Conservation (phyloP, 2,113 vertebrate species). For the Phrynocephalus versicolor region DNA sequence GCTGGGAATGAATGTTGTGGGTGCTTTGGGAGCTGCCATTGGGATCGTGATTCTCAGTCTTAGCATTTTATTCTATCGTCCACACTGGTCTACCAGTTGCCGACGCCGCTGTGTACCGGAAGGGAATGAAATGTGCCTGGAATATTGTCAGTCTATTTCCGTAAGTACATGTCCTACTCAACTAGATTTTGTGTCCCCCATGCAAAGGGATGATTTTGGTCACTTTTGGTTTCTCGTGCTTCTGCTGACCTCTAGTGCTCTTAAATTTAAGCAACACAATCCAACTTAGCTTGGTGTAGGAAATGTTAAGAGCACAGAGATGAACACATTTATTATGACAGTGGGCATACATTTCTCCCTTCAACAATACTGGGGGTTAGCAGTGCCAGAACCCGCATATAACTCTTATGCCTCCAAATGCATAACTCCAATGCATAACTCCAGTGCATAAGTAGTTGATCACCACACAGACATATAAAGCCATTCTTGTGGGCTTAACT, state of each 20-base stretch:
- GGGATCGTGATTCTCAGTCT: background rate
- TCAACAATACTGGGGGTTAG: too few relatives aligned
- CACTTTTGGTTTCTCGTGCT: background rate
- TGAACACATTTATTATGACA: too few relatives aligned
- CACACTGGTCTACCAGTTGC: background rate
- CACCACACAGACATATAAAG: too few relatives aligned
- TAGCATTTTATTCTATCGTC: rapidly evolving
- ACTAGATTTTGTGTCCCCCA: background rate
- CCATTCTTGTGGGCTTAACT: too few relatives aligned
- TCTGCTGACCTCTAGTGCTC: background rate
- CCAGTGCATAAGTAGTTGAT: too few relatives aligned
- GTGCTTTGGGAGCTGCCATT: background rate
- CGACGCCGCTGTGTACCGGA: background rate
- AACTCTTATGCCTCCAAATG: too few relatives aligned
- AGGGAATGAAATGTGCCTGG: background rate
- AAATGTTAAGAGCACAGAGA: too few relatives aligned
- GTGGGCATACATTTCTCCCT: too few relatives aligned
- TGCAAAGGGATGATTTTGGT: background rate
- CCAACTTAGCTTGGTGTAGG: too few relatives aligned
- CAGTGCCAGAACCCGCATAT: too few relatives aligned
- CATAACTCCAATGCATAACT: too few relatives aligned
- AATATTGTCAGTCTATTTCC: background rate
- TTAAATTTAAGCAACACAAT: too few relatives aligned
- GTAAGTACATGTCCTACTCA: background rate
- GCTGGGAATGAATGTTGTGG: constrained; percentile 14